Evolutionary conservation across 2,888 invertebrate species (phyloP).

Genomic region (Andrena fulva): DNA sequence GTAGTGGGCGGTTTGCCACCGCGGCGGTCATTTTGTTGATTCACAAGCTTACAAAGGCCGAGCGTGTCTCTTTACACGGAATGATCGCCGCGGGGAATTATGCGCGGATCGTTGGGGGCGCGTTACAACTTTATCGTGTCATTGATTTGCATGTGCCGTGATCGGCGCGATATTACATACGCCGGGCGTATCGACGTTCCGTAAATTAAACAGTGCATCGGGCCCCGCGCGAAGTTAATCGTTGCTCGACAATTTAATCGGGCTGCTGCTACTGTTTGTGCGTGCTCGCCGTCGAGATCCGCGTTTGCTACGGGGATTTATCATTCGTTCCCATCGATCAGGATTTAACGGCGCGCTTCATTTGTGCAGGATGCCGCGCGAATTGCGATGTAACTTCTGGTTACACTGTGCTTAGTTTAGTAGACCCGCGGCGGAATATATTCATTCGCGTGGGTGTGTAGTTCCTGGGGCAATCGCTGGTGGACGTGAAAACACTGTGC

Average conservation of each 20-base stretch:
- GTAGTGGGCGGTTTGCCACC: slow-evolving; percentile 5
- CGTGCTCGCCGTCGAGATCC: not conserved
- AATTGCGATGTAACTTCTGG: no score
- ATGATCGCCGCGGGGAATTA: slow-evolving; percentile 8
- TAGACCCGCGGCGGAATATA: no score
- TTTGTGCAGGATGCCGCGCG: no score
- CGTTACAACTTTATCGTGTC: slow-evolving; percentile 30
- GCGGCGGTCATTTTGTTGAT: slow-evolving; percentile 33
- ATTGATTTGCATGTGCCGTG: slow-evolving; percentile 15
- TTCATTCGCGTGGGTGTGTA: no score
- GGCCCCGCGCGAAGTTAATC: not conserved
- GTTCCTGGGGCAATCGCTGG: no score
- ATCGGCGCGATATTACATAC: not conserved
- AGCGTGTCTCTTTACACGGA: slow-evolving; percentile 6
- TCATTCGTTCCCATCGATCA: not conserved
- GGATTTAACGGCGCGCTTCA: not conserved
- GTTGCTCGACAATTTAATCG: not conserved
- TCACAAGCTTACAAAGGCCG: slow-evolving; percentile 42
- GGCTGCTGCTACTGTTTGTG: not conserved
- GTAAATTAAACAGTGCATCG: not conserved
- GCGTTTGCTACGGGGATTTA: not conserved
- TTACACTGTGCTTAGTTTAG: no score
- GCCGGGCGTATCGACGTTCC: not conserved
- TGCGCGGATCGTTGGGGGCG: not conserved
- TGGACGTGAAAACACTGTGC: no score